Evolutionary conservation across 2,113 vertebrate species (phyloP).

Genomic region (Antechinus stuartii): DNA sequence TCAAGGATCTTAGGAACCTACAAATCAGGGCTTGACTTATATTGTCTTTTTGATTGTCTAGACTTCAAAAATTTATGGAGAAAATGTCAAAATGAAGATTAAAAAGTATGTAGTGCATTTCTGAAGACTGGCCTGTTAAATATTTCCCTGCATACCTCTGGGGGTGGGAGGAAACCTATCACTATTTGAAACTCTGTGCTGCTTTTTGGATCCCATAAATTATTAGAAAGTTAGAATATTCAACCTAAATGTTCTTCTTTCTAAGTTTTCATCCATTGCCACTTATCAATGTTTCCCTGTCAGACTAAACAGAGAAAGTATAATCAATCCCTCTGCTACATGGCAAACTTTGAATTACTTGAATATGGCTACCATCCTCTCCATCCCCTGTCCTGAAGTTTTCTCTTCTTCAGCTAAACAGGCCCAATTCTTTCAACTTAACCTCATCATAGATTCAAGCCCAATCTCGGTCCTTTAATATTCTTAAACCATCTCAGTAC

Average conservation of each 20-base stretch:
- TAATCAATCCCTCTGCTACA: neutral
- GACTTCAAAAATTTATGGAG: neutral
- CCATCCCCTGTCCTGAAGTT: neutral
- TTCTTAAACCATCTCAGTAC: neutral
- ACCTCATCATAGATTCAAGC: neutral
- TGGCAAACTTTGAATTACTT: neutral
- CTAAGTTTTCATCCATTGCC: neutral
- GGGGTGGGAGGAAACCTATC: neutral
- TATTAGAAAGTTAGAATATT: neutral
- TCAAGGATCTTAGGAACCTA: neutral
- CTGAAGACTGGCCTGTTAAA: neutral
- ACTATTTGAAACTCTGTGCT: neutral
- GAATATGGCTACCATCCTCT: neutral
- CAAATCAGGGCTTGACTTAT: neutral
- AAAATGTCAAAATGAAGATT: neutral
- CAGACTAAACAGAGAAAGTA: neutral
- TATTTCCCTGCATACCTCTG: neutral
- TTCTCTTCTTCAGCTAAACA: neutral
- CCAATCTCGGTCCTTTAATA: accelerated
- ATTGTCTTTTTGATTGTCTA: neutral
- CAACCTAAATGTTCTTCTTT: neutral
- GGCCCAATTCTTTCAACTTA: neutral
- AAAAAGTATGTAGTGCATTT: neutral
- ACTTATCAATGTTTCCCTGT: neutral
- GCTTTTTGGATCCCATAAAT: neutral